Conservation (phyloP, 1,140 invertebrate genomes). For the Melipona quadrifasciata region DNA sequence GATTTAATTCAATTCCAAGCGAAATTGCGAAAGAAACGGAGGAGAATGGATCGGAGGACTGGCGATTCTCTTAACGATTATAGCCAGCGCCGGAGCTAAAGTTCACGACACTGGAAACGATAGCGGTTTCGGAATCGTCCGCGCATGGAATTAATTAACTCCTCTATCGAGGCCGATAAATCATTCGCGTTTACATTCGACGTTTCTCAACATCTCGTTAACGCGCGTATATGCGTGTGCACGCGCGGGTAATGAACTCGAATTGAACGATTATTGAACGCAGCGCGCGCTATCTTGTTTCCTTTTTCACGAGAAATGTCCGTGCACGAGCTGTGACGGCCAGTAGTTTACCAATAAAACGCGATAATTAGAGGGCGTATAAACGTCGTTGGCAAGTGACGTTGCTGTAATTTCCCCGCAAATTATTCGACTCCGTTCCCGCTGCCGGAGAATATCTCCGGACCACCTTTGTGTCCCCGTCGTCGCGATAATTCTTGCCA, state of each 20-base stretch:
- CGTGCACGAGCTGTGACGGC: slow-evolving; percentile 1
- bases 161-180: slow-evolving; percentile 27
- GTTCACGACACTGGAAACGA: background rate
- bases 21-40: background rate
- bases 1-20: background rate
- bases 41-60: too few relatives aligned
- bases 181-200: background rate
- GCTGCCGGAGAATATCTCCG: background rate
- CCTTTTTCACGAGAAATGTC: background rate
- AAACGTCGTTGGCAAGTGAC: slow-evolving; percentile 40
- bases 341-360: slow-evolving; percentile 51
- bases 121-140: background rate
- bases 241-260: slow-evolving; percentile 35
- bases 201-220: background rate
- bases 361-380: slow-evolving; percentile 36
- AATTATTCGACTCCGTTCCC: slow-evolving; percentile 19
- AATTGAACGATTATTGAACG: slow-evolving; percentile 14
- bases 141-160: slow-evolving; percentile 47
- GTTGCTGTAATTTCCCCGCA: slow-evolving; percentile 35
- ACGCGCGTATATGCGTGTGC: background rate
- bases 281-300: background rate
- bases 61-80: background rate
- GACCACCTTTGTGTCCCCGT: background rate
- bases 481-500: slow-evolving; percentile 7
- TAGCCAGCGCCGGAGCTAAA: background rate